Evolutionary conservation across 2,797 vertebrate genomes (phyloP), one percentile per base, ranked within the genome.

Genomic region (Coilia nasus): DNA sequence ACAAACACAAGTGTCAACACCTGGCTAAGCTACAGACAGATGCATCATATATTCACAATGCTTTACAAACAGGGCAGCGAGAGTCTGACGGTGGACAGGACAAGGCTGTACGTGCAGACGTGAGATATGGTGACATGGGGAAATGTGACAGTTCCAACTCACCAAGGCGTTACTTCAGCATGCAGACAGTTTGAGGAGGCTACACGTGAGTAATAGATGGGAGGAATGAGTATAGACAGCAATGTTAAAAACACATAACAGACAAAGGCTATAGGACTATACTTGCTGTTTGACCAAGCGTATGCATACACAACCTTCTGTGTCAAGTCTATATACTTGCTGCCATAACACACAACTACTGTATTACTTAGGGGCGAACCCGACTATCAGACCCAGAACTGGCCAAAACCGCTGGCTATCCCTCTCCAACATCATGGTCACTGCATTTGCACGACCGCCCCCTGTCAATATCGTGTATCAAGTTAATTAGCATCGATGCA

Each of bases 1-100:
- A 78, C 35, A 78, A 44, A 78, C 71, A 78, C 62, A 78, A 17
- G 1, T 54, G 71, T 78, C 71, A 78, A 78, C 71, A 78, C 35
- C 31, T 41, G 31, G 15, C 67, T 25, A 21, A 21, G 35, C 71
- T 71, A 71, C 28, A 71, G 64, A 71, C 14, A 71, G 28, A 71
- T 31, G 28, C 17, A 78, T 41, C 31, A 41, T 78, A 3, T 41
- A 78, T 78, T 78, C 71, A 78, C 71, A 41, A 21, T 19, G 44
- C 3, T 78, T 19, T 44, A 78, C 31, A 78, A 44, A 54, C 7
- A 54, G 50, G 2, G 50, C 50, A 54, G 50, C 14, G 50, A 54
- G 50, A 54, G 50, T 10, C 50, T 54, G 50, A 41, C 5, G 35
- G 35, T 41, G 71, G 35, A 44, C 17, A 78, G 71, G 71, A 2